Base-by-base conservation (phyloP, 2,888 invertebrate species). In the Tachina fera region DNA sequence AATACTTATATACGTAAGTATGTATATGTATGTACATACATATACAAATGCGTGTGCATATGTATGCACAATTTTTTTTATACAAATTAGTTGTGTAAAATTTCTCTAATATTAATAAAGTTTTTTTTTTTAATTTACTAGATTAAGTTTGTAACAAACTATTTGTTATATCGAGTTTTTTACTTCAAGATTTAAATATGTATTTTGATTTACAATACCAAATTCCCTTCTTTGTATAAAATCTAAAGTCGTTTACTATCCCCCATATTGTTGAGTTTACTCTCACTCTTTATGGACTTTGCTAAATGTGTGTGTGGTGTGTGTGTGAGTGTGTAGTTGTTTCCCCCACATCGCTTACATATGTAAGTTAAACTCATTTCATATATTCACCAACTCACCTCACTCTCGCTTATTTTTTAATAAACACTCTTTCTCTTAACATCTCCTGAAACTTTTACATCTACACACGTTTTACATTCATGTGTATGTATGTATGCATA, bases 241-340 rank as follows among this genome's bases (percentile, higher is more conserved):
- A 8, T 6, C n/a, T 72, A 4, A 41, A 43, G 14, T 14, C 53
- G 19, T 77, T 68, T 78, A 79, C 79, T 84, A 78, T 79, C 75
- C 77, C 67, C 77, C 71, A 67, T 81, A 3, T 70, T 61, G 41
- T 68, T 75, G 53, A 71, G 79, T 78, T 83, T 85, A 80, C 83
- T 83, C 82, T 80, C 82, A 84, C 76, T 80, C 80, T 74, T 77
- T 61, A 68, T 9, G 43, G 43, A 10, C 14, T 65, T 49, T 68
- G 39, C 76, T 39, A 53, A 45, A 71, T 65, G 47, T 61, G 22
- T 71, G 47, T 72, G 31, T 76, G 65, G 5, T 31, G 31, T 67
- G 22, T 71, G 56, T 65, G 47, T 67, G 22, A 67, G 56, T 65
- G 47, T 67, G 67, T 63, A 56, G 11, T 19, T 43, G 53, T 31